A percentile compares a stretch with the other conserved stretches of the same genome.
These are phyloP conservation scores for Falcunculus frontatus DNA, from an alignment of 2,113 vertebrate species.

Conservation along the genomic window DNA sequence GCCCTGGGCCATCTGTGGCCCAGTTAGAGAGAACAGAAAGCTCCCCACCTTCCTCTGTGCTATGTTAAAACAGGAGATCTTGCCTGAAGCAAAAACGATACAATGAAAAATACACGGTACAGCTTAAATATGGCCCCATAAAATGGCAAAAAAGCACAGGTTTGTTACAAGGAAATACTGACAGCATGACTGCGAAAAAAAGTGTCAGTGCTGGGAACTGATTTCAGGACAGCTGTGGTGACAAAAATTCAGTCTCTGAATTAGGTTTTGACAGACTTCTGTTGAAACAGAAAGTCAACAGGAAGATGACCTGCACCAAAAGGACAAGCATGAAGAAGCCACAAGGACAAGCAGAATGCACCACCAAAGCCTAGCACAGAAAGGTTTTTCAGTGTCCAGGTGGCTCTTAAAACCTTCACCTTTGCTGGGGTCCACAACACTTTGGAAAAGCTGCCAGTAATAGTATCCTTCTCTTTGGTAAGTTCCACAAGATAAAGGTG, in stretches of 20 bases:
- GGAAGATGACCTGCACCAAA: background rate
- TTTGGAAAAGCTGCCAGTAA: background rate
- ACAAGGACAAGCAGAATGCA: background rate
- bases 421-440: background rate
- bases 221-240: background rate
- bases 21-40: background rate
- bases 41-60: background rate
- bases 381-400: background rate
- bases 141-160: background rate
- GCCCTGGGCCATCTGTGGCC: background rate
- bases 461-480: background rate
- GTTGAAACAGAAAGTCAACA: background rate
- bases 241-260: background rate
- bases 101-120: background rate
- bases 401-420: background rate
- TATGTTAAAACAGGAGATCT: background rate
- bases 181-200: background rate
- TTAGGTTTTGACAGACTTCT: background rate
- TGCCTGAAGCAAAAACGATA: background rate
- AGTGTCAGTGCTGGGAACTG: background rate
- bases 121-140: background rate
- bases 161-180: background rate
- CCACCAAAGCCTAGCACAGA: background rate
- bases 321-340: background rate
- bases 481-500: background rate